A percentile compares a stretch with the other conserved stretches of the same genome.
phyloP scores from a whole-genome alignment of 2,113 vertebrate species.

The Crotalus viridis region DNA sequence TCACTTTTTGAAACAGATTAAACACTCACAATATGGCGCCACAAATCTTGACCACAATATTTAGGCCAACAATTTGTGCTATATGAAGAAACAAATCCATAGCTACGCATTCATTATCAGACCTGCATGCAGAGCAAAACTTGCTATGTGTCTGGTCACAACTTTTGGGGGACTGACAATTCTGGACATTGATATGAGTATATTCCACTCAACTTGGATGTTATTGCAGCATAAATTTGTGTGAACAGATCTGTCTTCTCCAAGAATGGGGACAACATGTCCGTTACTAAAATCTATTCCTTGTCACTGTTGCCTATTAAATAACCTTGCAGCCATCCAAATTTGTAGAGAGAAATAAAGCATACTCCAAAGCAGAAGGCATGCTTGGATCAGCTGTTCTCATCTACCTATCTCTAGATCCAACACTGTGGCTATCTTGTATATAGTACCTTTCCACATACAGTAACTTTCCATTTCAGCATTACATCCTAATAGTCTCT shows the following conservation, averaged over 20 bases:
- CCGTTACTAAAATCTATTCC: background rate
- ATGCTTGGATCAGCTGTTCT: background rate
- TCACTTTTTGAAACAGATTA: background rate
- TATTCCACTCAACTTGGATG: background rate
- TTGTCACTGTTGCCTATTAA: background rate
- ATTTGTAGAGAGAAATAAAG: background rate
- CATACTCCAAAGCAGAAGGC: background rate
- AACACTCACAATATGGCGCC: background rate
- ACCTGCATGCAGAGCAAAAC: background rate
- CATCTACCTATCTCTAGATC: background rate
- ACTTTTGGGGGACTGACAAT: background rate
- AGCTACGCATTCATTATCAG: background rate
- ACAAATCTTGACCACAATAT: background rate
- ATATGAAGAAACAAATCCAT: background rate
- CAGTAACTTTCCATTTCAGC: background rate
- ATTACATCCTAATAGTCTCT: background rate
- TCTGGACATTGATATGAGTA: background rate
- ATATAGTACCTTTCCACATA: background rate
- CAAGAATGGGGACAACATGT: background rate
- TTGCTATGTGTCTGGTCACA: background rate
- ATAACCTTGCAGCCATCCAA: background rate
- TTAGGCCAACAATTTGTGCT: background rate
- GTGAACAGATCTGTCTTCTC: background rate
- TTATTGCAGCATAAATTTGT: background rate
- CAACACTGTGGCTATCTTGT: background rate